Evolutionary conservation across 2,113 vertebrate species (phyloP).

Genomic region (Catagonus wagneri): DNA sequence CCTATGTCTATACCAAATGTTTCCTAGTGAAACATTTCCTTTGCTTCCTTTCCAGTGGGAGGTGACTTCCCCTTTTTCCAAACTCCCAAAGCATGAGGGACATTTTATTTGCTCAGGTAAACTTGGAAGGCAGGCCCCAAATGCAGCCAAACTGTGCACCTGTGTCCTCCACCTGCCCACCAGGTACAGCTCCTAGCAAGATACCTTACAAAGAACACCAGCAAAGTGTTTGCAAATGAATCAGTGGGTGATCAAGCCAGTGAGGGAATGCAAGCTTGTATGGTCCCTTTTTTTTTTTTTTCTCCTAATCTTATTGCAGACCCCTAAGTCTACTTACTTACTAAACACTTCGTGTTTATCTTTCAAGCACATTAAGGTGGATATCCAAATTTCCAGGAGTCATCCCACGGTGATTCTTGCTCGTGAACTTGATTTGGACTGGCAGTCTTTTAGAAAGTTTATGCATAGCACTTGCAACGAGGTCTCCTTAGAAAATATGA

Average conservation of each 20-base stretch:
- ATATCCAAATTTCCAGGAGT: not conserved
- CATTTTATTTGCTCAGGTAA: not conserved
- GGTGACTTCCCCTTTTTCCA: not conserved
- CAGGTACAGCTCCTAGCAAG: not conserved
- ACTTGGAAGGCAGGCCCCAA: not conserved
- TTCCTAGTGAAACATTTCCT: not conserved
- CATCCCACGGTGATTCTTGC: not conserved
- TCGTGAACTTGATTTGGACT: conserved; percentile 48
- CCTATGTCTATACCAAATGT: not conserved
- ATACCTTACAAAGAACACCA: not conserved
- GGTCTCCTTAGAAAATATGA: conserved; percentile 41
- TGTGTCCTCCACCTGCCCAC: not conserved
- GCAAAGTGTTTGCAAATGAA: not conserved
- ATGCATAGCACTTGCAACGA: not conserved
- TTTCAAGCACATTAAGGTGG: not conserved
- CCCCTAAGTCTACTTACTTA: not conserved
- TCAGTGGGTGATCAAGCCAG: not conserved
- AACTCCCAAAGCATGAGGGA: not conserved
- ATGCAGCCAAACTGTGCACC: rapidly evolving
- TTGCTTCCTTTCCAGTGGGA: not conserved
- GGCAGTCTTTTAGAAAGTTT: conserved; percentile 6
- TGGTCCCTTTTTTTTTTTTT: not conserved
- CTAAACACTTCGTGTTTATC: not conserved
- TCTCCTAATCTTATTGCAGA: not conserved
- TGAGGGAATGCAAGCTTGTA: not conserved